Percentiles rank a stretch among this genome's conserved stretches.
phyloP scores from a whole-genome alignment of 2,888 invertebrate species.

The Drosophila aldrichi region DNA sequence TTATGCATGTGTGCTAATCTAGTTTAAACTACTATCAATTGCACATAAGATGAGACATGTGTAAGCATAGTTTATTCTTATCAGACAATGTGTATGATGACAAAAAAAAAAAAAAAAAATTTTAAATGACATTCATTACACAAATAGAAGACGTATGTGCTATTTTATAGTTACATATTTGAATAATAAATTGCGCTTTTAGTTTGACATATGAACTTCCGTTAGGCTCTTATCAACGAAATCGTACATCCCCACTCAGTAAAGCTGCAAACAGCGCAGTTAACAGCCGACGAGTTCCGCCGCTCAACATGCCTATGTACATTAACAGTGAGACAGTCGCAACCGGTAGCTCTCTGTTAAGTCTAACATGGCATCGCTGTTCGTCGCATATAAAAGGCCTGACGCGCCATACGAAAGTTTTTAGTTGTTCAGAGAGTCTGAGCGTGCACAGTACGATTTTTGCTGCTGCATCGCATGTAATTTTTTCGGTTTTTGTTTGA shows the following conservation, averaged over 20 bases:
- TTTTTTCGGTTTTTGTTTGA: slow-evolving; percentile 11
- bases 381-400: slow-evolving; percentile 56
- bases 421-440: slow-evolving; percentile 57
- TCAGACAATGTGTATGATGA: slow-evolving; percentile 25
- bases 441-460: slow-evolving; percentile 49
- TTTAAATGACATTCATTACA: neutral
- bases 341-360: slow-evolving; percentile 14
- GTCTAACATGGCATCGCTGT: neutral
- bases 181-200: slow-evolving; percentile 50
- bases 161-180: neutral
- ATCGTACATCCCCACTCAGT: slow-evolving; percentile 1
- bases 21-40: slow-evolving; percentile 50
- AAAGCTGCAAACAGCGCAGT: slow-evolving; percentile 14
- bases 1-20: slow-evolving; percentile 44
- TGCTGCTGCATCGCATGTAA: slow-evolving; percentile 4
- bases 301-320: neutral
- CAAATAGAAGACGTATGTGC: neutral
- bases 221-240: slow-evolving; percentile 25
- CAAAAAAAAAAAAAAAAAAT: neutral
- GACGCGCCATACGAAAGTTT: slow-evolving; percentile 38
- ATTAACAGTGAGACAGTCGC: slow-evolving; percentile 10
- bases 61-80: slow-evolving; percentile 15
- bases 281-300: slow-evolving; percentile 7
- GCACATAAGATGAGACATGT: slow-evolving; percentile 21
- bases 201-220: slow-evolving; percentile 59